These are phyloP conservation scores for Hypolimnas misippus DNA, from an alignment of 2,888 invertebrate genomes.

Conservation along the genomic window DNA sequence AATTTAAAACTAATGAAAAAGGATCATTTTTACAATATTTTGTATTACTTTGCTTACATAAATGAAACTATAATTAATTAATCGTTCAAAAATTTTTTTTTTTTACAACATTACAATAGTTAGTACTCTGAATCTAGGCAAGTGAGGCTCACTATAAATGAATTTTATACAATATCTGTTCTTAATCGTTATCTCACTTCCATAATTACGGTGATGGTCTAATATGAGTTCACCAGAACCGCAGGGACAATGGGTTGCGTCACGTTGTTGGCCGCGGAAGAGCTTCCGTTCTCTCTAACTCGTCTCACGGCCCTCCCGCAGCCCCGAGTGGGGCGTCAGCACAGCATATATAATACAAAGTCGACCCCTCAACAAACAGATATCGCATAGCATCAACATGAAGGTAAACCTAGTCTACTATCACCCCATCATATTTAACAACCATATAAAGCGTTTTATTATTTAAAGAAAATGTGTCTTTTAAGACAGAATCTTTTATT, in stretches of 20 bases:
- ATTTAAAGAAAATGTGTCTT: no score
- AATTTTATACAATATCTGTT: slow-evolving; percentile 9
- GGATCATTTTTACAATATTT: no score
- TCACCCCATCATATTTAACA: slow-evolving; percentile 40
- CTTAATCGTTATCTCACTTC: slow-evolving; percentile 39
- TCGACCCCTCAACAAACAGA: slow-evolving; percentile 68
- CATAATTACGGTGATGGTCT: slow-evolving; percentile 45
- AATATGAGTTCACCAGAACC: slow-evolving; percentile 44
- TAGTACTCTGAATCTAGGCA: background rate
- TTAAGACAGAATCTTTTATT: no score
- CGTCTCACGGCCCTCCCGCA: slow-evolving; percentile 63
- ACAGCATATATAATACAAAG: slow-evolving; percentile 73
- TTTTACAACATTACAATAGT: no score
- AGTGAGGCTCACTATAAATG: background rate
- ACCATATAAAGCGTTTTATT: background rate
- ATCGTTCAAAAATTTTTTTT: no score
- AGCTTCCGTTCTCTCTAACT: slow-evolving; percentile 64
- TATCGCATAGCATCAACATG: slow-evolving; percentile 76
- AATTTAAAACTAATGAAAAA: no score
- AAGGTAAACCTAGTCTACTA: slow-evolving; percentile 61
- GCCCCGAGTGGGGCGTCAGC: slow-evolving; percentile 67
- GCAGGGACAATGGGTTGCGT: slow-evolving; percentile 75
- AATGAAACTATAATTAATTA: no score
- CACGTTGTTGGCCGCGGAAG: slow-evolving; percentile 59
- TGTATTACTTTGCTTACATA: no score